phyloP scores from a whole-genome alignment of 2,888 invertebrate genomes.

The Drosophila ustulata region DNA sequence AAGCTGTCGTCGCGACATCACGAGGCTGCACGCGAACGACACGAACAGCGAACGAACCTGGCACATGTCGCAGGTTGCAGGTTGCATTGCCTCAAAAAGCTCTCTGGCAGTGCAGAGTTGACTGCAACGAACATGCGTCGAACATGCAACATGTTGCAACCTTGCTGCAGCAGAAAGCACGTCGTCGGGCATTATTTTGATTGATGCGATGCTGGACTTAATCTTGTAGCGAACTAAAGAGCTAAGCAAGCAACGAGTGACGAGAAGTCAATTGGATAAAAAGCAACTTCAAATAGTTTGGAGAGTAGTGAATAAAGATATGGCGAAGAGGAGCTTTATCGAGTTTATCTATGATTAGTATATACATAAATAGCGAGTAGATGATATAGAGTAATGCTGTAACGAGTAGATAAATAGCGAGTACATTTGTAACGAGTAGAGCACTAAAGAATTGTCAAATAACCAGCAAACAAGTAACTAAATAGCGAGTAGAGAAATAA shows the following conservation, averaged over 20 bases:
- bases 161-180: constrained; percentile 7
- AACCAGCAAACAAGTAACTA: too few species aligned
- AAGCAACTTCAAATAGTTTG: background rate
- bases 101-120: constrained; percentile 26
- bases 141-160: constrained; percentile 34
- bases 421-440: too few species aligned
- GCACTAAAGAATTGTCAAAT: too few species aligned
- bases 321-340: too few species aligned
- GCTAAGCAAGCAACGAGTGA: background rate
- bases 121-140: constrained; percentile 50
- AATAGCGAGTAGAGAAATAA: too few species aligned
- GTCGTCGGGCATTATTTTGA: background rate
- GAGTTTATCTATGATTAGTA: too few species aligned
- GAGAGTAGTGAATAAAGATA: too few species aligned
- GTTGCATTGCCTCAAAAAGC: constrained; percentile 29
- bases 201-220: background rate
- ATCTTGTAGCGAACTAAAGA: background rate
- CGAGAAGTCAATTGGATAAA: background rate
- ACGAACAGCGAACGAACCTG: background rate
- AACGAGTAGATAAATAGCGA: background rate
- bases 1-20: constrained; percentile 12
- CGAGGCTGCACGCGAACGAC: too few species aligned
- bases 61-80: constrained; percentile 4
- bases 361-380: background rate
- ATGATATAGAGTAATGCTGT: background rate